phyloP scores from a whole-genome alignment of 2,797 vertebrate species.

The Syngnathus acus region DNA sequence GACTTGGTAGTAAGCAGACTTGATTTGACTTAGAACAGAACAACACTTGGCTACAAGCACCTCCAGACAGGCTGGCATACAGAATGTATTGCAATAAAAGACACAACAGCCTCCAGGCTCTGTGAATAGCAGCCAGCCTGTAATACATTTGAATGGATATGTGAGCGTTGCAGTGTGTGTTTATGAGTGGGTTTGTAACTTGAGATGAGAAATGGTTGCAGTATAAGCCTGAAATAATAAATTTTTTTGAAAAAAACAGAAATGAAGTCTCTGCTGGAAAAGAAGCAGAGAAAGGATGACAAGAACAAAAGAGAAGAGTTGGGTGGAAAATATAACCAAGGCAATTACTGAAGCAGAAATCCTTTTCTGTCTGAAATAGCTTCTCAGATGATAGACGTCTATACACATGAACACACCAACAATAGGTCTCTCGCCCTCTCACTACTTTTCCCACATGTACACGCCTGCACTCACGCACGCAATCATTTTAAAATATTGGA shows the following conservation, averaged over 20 bases:
- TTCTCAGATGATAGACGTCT: conserved; percentile 53
- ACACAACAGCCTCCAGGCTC: conserved; percentile 7
- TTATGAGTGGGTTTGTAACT: conserved; percentile 25
- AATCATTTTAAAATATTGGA: neutral
- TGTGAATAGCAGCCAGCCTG: conserved; percentile 19
- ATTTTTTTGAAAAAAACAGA: conserved; percentile 39
- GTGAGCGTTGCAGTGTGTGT: conserved; percentile 10
- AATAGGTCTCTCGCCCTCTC: neutral
- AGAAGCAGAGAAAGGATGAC: neutral
- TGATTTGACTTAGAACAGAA: too few relatives aligned
- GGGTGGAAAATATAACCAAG: conserved; percentile 48
- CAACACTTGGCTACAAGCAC: conserved; percentile 1
- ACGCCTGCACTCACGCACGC: neutral
- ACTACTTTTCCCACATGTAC: neutral
- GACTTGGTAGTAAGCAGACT: too few relatives aligned
- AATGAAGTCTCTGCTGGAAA: conserved; percentile 8
- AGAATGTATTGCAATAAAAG: conserved; percentile 21
- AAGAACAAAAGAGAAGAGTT: conserved; percentile 12
- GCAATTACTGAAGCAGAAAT: conserved; percentile 71
- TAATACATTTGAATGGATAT: conserved; percentile 37
- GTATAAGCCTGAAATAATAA: conserved; percentile 23
- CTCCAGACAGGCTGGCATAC: conserved; percentile 18
- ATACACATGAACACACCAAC: conserved; percentile 31
- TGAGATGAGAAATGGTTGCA: conserved; percentile 31
- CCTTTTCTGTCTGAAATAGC: conserved; percentile 65